phyloP scores from a whole-genome alignment of 2,888 invertebrate genomes.

The Eremobia ochroleuca region DNA sequence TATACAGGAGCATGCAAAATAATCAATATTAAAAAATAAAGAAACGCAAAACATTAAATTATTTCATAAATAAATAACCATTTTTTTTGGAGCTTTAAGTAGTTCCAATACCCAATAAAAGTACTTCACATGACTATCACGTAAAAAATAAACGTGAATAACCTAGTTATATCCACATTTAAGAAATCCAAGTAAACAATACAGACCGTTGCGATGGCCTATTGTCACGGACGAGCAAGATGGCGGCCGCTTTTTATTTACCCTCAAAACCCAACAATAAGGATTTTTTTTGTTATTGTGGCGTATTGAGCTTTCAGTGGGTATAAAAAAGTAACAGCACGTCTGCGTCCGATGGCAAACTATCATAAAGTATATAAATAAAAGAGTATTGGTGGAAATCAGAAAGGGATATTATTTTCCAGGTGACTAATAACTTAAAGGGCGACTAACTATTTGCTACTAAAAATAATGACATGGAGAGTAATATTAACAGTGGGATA shows the following conservation, averaged over 20 bases:
- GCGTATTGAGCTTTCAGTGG: constrained; percentile 60
- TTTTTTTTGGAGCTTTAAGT: too few species aligned
- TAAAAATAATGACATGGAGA: too few species aligned
- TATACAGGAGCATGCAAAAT: too few species aligned
- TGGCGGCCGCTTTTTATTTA: constrained; percentile 67
- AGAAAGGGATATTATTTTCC: too few species aligned
- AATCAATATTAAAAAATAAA: too few species aligned
- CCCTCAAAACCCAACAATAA: constrained; percentile 65
- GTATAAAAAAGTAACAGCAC: constrained; percentile 49
- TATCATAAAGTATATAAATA: constrained; percentile 15
- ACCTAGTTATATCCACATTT: constrained; percentile 7
- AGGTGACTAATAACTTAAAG: too few species aligned
- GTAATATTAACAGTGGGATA: too few species aligned
- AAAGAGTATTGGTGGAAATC: neutral
- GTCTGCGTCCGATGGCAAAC: constrained; percentile 35
- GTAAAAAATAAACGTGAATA: neutral
- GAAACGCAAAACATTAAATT: too few species aligned
- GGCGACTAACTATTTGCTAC: too few species aligned
- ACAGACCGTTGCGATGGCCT: constrained; percentile 60
- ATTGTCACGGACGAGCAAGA: constrained; percentile 71
- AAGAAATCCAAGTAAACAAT: constrained; percentile 53
- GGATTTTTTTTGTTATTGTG: constrained; percentile 63
- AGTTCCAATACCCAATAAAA: neutral
- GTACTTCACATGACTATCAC: neutral
- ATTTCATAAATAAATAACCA: too few species aligned